phyloP scores from a whole-genome alignment of 2,888 invertebrate species.

The Tiliacea aurago region DNA sequence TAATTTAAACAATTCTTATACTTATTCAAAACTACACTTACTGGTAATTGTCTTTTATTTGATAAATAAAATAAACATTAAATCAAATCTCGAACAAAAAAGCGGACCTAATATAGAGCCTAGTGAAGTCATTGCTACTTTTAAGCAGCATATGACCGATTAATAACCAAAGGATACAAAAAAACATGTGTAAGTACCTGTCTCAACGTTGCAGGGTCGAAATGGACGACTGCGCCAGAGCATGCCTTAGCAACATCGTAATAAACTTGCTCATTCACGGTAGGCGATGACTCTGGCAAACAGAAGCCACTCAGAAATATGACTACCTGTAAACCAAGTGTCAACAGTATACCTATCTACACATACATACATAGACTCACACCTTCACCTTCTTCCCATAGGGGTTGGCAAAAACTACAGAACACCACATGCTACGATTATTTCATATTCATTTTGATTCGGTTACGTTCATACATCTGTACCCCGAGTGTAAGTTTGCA shows the following conservation, averaged over 20 bases:
- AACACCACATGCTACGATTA: background rate
- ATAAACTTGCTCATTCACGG: constrained; percentile 70
- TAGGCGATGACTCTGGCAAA: constrained; percentile 19
- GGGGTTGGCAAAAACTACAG: background rate
- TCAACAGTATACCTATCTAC: background rate
- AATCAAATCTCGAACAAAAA: background rate
- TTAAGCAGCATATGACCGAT: background rate
- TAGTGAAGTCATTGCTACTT: background rate
- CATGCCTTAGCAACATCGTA: constrained; percentile 79
- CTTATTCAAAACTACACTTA: background rate
- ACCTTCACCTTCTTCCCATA: background rate
- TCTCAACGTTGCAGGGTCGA: constrained; percentile 70
- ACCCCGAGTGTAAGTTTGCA: too few relatives aligned
- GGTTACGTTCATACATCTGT: background rate
- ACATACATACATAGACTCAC: background rate
- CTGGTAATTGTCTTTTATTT: background rate
- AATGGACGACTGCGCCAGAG: constrained; percentile 75
- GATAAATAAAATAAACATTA: background rate
- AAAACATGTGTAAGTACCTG: constrained; percentile 61
- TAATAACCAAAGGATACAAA: background rate
- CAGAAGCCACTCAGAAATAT: constrained; percentile 79
- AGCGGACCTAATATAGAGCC: background rate
- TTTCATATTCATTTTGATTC: background rate
- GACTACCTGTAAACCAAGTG: constrained; percentile 62
- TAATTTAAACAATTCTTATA: background rate